These are phyloP conservation scores for Adineta ricciae DNA, from an alignment of 2,888 invertebrate genomes.

Conservation along the genomic window DNA sequence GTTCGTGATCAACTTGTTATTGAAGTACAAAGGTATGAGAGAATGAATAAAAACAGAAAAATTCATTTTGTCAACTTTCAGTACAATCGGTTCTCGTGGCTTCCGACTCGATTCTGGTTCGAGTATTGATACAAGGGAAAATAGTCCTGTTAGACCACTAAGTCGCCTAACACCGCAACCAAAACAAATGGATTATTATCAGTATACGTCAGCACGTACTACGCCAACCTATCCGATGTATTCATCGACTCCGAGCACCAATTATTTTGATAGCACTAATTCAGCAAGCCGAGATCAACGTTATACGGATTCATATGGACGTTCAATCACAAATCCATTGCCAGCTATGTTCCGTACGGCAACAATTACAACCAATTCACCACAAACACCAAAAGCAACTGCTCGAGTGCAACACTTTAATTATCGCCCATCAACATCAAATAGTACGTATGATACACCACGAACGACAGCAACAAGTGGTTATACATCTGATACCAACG, in stretches of 20 bases:
- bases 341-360: neutral
- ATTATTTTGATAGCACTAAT: neutral
- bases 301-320: neutral
- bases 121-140: slow-evolving; percentile 14
- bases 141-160: neutral
- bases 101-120: neutral
- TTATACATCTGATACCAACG: neutral
- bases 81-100: neutral
- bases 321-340: neutral
- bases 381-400: neutral
- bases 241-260: neutral
- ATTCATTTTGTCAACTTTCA: neutral
- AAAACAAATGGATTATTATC: neutral
- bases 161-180: neutral
- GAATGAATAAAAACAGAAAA: neutral
- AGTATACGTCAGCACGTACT: neutral
- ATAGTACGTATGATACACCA: neutral
- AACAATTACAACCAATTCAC: neutral
- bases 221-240: neutral
- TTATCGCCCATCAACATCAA: slow-evolving; percentile 7
- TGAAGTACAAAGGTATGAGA: neutral
- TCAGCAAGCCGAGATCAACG: neutral
- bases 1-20: slow-evolving; percentile 11
- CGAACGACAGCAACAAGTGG: neutral
- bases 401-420: neutral